These are phyloP conservation scores for Neosalanx taihuensis DNA, from an alignment of 2,797 vertebrate genomes.

Conservation along the genomic window DNA sequence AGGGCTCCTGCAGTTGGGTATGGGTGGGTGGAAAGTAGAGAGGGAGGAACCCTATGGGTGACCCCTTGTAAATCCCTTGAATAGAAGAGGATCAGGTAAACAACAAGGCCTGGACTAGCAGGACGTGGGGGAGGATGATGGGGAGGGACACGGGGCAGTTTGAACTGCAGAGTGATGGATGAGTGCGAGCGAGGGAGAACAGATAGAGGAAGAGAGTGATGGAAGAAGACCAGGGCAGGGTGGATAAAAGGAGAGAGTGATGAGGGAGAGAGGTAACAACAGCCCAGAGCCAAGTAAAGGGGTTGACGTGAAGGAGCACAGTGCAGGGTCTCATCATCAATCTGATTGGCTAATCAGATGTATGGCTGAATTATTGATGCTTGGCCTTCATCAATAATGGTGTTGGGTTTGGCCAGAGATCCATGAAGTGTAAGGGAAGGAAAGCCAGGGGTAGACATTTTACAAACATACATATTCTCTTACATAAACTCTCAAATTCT, in stretches of 20 bases:
- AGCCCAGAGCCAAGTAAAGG: constrained; percentile 41
- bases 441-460: no score
- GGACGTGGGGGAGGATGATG: constrained; percentile 37
- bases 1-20: constrained; percentile 12
- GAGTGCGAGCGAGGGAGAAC: not conserved
- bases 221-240: not conserved
- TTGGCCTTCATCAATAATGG: constrained; percentile 69
- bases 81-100: not conserved
- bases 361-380: constrained; percentile 74
- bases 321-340: constrained; percentile 53
- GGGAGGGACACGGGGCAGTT: constrained; percentile 50
- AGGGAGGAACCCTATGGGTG: not conserved
- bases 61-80: no score
- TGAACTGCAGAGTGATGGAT: constrained; percentile 42
- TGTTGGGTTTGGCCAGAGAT: constrained; percentile 51
- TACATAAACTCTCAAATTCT: constrained; percentile 8
- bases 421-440: constrained; percentile 17
- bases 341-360: constrained; percentile 72
- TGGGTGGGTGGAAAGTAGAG: not conserved
- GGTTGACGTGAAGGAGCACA: constrained; percentile 59
- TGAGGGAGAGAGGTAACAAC: constrained; percentile 36
- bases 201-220: constrained; percentile 2
- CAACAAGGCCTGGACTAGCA: not conserved
- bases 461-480: constrained; percentile 33
- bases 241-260: no score